Evolutionary conservation across 53 echinoderm and acorn worm species (phyloP).

Genomic region (Astropecten irregularis): DNA sequence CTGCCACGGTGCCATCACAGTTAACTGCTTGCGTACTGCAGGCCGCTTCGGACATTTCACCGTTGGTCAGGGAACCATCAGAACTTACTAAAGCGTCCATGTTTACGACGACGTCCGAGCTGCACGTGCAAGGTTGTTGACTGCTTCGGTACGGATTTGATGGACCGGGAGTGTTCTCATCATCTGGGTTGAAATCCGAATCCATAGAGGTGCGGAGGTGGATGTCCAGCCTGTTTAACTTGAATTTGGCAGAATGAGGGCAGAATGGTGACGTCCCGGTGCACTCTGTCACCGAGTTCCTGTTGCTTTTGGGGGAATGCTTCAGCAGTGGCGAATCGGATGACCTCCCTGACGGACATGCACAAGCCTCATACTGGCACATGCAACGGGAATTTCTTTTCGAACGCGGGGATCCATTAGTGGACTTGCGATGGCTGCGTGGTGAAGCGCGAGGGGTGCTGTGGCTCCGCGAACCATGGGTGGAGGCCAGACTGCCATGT

Average conservation of each 20-base stretch:
- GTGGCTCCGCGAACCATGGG: constrained; percentile 62
- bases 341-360: constrained; percentile 64
- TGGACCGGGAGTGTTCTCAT: constrained; percentile 43
- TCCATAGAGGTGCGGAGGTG: constrained; percentile 53
- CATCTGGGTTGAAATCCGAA: constrained; percentile 57
- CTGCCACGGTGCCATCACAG: neutral
- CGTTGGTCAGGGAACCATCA: neutral
- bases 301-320: constrained; percentile 58
- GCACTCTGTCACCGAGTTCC: constrained; percentile 63
- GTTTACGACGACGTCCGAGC: constrained; percentile 31
- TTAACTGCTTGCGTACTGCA: neutral
- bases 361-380: constrained; percentile 57
- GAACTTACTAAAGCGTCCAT: constrained; percentile 23
- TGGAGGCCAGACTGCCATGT: constrained; percentile 58
- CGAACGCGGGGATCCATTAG: constrained; percentile 26
- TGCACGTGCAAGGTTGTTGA: constrained; percentile 18
- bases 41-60: neutral
- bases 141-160: constrained; percentile 22
- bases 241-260: constrained; percentile 74
- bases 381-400: constrained; percentile 27
- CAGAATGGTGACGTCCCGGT: constrained; percentile 88
- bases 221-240: constrained; percentile 50
- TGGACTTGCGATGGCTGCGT: constrained; percentile 54
- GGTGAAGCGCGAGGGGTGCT: constrained; percentile 58
- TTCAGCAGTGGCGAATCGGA: constrained; percentile 52